phyloP scores from a whole-genome alignment of 1,140 invertebrate genomes.

The Micrasema longulum region DNA sequence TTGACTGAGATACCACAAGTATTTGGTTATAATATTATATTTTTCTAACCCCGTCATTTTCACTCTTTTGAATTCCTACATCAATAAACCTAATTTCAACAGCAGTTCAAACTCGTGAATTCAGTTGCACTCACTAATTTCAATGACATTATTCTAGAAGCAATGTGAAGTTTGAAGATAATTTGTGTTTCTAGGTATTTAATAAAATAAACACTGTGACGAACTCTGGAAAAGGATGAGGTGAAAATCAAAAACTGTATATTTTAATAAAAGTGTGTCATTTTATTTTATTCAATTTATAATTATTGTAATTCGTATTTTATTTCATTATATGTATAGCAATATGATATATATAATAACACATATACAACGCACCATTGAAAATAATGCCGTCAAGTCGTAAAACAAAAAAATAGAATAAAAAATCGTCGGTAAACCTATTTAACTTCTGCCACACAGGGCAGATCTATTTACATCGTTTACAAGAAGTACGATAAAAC shows the following conservation, averaged over 20 bases:
- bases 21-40: too few relatives aligned
- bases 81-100: too few relatives aligned
- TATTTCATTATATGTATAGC: slow-evolving; percentile 56
- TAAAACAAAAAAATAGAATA: slow-evolving; percentile 47
- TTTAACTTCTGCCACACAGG: slow-evolving; percentile 31
- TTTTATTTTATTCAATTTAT: slow-evolving; percentile 55
- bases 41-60: too few relatives aligned
- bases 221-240: too few relatives aligned
- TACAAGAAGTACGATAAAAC: slow-evolving; percentile 41
- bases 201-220: too few relatives aligned
- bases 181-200: too few relatives aligned
- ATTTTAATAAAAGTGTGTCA: slow-evolving; percentile 55
- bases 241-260: slow-evolving; percentile 51
- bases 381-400: slow-evolving; percentile 53
- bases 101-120: too few relatives aligned
- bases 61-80: too few relatives aligned
- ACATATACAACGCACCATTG: slow-evolving; percentile 56
- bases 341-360: slow-evolving; percentile 56
- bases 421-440: slow-evolving; percentile 47
- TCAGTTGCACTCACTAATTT: too few relatives aligned
- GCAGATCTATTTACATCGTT: slow-evolving; percentile 38
- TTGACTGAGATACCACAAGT: too few relatives aligned
- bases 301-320: slow-evolving; percentile 56
- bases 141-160: too few relatives aligned
- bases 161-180: too few relatives aligned